Base-by-base conservation (phyloP, 1,140 invertebrate species). In the Diorhabda elongata region DNA sequence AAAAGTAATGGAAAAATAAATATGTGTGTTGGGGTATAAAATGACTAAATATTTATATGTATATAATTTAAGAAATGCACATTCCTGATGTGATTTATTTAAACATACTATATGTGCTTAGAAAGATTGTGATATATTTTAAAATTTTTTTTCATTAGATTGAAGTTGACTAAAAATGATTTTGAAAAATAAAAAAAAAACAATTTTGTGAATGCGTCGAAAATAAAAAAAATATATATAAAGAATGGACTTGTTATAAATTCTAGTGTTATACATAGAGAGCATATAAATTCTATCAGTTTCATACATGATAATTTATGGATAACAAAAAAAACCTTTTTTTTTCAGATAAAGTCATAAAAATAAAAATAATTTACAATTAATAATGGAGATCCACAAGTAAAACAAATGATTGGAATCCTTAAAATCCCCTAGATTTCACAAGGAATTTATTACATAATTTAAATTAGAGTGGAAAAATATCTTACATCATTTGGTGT, bases 321-420 rank as follows among this genome's bases (percentile, higher is more conserved):
- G 41, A 68, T 42, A 52, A 47, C 8, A 62, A 62, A 26, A 41
- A 11, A 67, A 67, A 67, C 11, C 56, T 59, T 71, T 61, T 42
- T 26, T 64, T 52, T 64, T 5, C 52, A 2, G 52, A 7, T 56
- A 7, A 64, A 56, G 63, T 64, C 63, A 64, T 64, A 47, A 47
- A 57, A 44, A 62, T 47, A 42, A 64, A 56, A 57, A 64, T 4
- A 52, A 52, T 52, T n/a, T 52, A 52, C 47, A 47, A 4, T 47
- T 64, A 52, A 56, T 42, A 6, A 56, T 56, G 60, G 65, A 67
- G 65, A 67, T 67, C 65, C 57, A 60, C 11, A 41, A 60, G 44
- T 60, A 67, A 59, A 42, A 68, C 61, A 62, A 62, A 26, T 26
- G 58, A 68, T 11, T 56, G 47, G 26, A 67, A 60, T 61, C 7